Conservation (phyloP, 2,113 vertebrate species). For the Trogon melanurus region DNA sequence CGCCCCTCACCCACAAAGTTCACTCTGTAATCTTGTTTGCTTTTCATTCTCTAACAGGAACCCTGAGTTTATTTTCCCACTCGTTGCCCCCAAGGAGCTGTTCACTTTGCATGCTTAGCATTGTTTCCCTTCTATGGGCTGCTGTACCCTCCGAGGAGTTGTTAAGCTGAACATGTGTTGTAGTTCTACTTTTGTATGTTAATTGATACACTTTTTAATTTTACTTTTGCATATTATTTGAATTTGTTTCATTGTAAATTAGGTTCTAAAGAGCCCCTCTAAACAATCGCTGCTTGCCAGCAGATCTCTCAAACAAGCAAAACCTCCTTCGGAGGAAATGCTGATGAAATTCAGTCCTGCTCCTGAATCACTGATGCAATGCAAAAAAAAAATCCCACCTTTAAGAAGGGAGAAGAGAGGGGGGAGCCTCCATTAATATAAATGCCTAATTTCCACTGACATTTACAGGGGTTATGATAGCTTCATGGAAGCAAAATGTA, state of each 20-base stretch:
- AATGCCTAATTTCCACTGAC: slow-evolving; percentile 66
- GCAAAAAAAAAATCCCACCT: slow-evolving; percentile 19
- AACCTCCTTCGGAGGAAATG: slow-evolving; percentile 40
- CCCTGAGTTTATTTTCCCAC: background rate
- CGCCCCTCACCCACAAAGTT: background rate
- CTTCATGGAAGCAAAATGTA: slow-evolving; percentile 44
- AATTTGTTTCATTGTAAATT: slow-evolving; percentile 70
- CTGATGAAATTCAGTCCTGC: slow-evolving; percentile 47
- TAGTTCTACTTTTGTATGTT: slow-evolving; percentile 69
- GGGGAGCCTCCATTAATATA: slow-evolving; percentile 13
- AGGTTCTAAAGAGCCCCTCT: slow-evolving; percentile 50
- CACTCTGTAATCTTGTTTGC: background rate
- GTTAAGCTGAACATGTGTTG: slow-evolving; percentile 39
- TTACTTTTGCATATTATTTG: slow-evolving; percentile 71
- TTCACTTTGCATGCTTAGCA: background rate
- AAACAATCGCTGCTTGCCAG: slow-evolving; percentile 55
- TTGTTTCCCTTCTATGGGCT: slow-evolving; percentile 5
- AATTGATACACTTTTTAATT: slow-evolving; percentile 73
- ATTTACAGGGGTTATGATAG: slow-evolving; percentile 60
- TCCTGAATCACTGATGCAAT: slow-evolving; percentile 30
- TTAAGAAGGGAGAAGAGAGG: background rate
- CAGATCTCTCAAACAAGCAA: slow-evolving; percentile 22
- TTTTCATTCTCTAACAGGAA: background rate
- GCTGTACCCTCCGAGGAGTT: slow-evolving; percentile 40
- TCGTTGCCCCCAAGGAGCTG: background rate